Evolutionary conservation across 2,113 vertebrate species (phyloP), one percentile per base, ranked within the genome.

Genomic region (Vulpes vulpes): DNA sequence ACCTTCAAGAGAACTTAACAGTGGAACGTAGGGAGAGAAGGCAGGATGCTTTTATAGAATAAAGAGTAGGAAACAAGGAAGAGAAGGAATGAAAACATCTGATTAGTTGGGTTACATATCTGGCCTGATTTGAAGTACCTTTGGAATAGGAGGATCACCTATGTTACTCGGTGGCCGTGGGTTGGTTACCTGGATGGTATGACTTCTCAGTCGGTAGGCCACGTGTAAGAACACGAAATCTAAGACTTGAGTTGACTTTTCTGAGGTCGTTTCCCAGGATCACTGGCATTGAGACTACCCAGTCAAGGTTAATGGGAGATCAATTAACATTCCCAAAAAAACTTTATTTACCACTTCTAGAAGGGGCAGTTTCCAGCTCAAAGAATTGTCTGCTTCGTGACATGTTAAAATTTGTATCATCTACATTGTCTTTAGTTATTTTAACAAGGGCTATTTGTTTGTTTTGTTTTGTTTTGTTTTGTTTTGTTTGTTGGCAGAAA

Each of bases 51-150:
- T 51, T 67, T 67, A 38, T 30, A 80, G 16, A 23, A 67, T 80
- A 80, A 67, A 67, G 60, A 91, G 67, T 38, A 80, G 32, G 32
- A n/a, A 80, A 80, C 16, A 55, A 80, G 89, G 32, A 67, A 67
- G 60, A 91, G 23, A 80, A 91, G 35, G 4, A 80, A 55, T 55
- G 27, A 38, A 67, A 67, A 20, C 14, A 57, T 20, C 15, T 80
- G 11, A 38, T 38, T 20, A 1, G 9, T 43, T 64, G 22, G 74
- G 6, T 65, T 20, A 22, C 11, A 0, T 30, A 65, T 30, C 32
- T 55, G 16, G 7, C 22, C 64, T 53, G 30, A 53, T 55, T 53
- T 67, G 32, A 67, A n/a, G 16, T 80, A 38, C 62, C 60, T 30
- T 3, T 55, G 32, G 32, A 55, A 38, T 0, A 16, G 49, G 89